Base-by-base conservation (phyloP, 2,113 vertebrate genomes). In the Albula glossodonta region DNA sequence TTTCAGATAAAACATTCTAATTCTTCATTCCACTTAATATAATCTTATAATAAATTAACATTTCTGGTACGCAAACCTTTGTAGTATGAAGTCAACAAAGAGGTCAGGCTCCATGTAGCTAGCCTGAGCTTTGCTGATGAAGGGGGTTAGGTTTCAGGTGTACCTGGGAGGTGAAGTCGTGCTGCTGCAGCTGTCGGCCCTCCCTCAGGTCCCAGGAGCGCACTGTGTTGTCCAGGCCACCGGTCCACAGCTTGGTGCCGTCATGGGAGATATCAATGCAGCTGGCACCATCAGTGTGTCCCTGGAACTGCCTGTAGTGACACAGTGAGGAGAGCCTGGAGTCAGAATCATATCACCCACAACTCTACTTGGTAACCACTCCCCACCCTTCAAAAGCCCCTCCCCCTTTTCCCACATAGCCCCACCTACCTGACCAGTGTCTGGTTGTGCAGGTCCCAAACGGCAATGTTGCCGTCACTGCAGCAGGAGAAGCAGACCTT, bases 401-500 rank as follows among this genome's bases (percentile, higher is more conserved):
- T 12, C 15, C 12, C 31, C n/a, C 17, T 4, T n/a, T 9, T 13
- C 13, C 9, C 4, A 11, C 6, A 15, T n/a, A 1, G 77, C 84
- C 70, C 11, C 87, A 50, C 96, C 91, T 91, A 99, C 98, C 98
- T 97, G 86, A 99, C 98, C 0, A 99, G 96, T 0, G 98, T 99
- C 95, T 99, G 98, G 96, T 99, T 99, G 90, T 99, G 98, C 83
- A 98, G 96, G 91, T 99, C 98, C 98, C 98, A 99, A 57, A 99
- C 98, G 0, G 97, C 98, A 2, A 99, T 98, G 94, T 99, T 99
- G 52, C 98, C 98, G 0, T 99, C 98, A 0, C 97, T 98, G 95
- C 98, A 99, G 95, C 98, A 99, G 90, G 98, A 99, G 94, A 99
- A 99, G 95, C 98, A 99, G 90, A 99, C 98, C 92, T 99, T 99